Evolutionary conservation across 1,140 invertebrate species (phyloP), one percentile per base, ranked within the genome.

Genomic region (Drosophila mayri): DNA sequence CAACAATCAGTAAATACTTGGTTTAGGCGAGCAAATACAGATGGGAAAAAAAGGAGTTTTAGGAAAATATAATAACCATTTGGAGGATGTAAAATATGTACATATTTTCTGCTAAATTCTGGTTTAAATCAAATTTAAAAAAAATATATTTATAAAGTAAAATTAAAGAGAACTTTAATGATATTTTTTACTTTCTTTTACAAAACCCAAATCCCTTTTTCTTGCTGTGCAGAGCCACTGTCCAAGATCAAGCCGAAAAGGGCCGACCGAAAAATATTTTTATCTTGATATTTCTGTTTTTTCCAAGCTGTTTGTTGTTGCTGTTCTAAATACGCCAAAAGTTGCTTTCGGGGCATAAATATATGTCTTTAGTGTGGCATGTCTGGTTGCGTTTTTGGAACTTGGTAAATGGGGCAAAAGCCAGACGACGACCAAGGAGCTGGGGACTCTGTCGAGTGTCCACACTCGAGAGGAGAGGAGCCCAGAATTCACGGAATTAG

Each of bases 311-410:
- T 67, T 57, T 82, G 52, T 63, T 72, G 57, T 70, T 65, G 79
- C 67, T 85, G 85, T 88, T 88, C 85, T 88, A 88, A 88, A 88
- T 88, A 88, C 85, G 81, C 84, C 76, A 87, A 90, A 76, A 86
- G 83, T 72, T 66, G 82, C 70, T 87, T 76, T 82, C 54, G 59
- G 81, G 68, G 85, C 85, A 88, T 90, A 90, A 88, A 88, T 88
- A 90, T 88, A 84, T 88, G 84, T 88, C 85, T 88, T 88, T 88
- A 88, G 85, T 90, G 84, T 68, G 84, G 83, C 85, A 87, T 87
- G 83, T 87, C 83, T 88, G 85, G 80, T 88, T 88, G 85, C 84
- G 84, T 88, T 88, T 82, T 87, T 61, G 85, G 68, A 88, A 71
- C 79, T 83, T 87, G 76, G 79, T 77, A 87, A 88, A 83, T 88